Percentiles rank a stretch among this genome's conserved stretches.
Conservation (phyloP, 35 echinoderm and acorn worm species). For the Lytechinus pictus region DNA sequence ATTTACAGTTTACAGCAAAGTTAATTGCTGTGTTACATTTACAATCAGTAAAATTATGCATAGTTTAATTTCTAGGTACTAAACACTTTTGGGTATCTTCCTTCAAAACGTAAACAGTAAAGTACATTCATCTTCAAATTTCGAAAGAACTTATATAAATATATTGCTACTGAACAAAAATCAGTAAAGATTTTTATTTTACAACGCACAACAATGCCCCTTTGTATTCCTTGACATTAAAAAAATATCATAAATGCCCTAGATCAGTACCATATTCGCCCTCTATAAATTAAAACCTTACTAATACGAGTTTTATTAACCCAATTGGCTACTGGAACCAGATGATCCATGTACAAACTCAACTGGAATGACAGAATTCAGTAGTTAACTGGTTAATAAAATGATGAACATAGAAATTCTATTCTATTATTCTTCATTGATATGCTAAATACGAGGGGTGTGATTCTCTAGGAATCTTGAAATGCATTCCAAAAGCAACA, state of each 20-base stretch:
- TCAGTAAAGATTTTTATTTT: neutral
- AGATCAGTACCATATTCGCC: neutral
- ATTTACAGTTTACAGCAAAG: constrained; percentile 20
- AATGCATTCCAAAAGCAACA: too few relatives aligned
- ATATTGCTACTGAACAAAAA: neutral
- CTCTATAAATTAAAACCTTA: too few relatives aligned
- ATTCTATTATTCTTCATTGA: too few relatives aligned
- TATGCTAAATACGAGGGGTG: too few relatives aligned
- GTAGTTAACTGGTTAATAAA: too few relatives aligned
- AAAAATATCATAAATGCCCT: neutral
- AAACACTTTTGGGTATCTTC: neutral
- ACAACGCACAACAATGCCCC: neutral
- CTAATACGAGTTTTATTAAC: too few relatives aligned
- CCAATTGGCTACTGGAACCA: too few relatives aligned
- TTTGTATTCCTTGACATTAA: neutral
- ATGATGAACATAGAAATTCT: too few relatives aligned
- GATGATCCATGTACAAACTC: too few relatives aligned
- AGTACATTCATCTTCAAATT: neutral
- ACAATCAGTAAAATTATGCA: neutral
- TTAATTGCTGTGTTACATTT: neutral
- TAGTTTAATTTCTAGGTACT: neutral
- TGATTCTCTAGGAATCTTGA: too few relatives aligned
- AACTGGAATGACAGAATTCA: too few relatives aligned
- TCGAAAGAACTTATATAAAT: neutral
- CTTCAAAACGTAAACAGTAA: neutral